Evolutionary conservation across 2,888 invertebrate genomes (phyloP), one percentile per base, ranked within the genome.

Genomic region (Sphaerophoria rueppellii): DNA sequence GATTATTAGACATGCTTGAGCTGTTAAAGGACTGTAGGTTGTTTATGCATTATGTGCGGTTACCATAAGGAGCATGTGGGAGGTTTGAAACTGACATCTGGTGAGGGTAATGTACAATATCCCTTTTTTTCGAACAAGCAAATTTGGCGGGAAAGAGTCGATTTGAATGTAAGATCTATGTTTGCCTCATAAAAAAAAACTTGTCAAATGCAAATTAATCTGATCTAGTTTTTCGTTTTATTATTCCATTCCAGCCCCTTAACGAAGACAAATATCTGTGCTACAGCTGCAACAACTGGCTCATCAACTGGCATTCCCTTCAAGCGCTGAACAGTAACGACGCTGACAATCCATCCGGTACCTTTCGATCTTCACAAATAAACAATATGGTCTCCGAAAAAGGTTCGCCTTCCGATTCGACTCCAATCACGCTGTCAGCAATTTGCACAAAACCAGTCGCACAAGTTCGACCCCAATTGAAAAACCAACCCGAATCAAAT

Each of bases 261-360:
- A 91, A 91, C 79, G 91, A 92, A 86, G 91, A 92, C 79, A 92
- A 91, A 88, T 92, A 90, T 82, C 88, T 92, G 43, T 92, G 92
- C 89, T 92, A 90, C 83, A 91, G 91, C 83, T 92, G 92, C 88
- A 92, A 92, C 88, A 92, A 92, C 82, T 92, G 91, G 91, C 88
- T 92, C 1, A 91, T 92, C 72, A 92, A 92, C 80, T 92, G 92
- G 92, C 91, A 92, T 71, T 92, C 91, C 43, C 86, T 92, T 82
- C 91, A 91, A 87, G 90, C 91, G 43, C 74, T 90, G 16, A 91
- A 91, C 83, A 90, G 90, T 88, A 91, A 91, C 82, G 91, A 91
- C 86, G 89, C 90, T 6, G 91, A 90, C 71, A 89, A 89, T 70
- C 90, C 90, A 40, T 90, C 90, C 54, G 89, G 88, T 46, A 89